A percentile compares a stretch with the other conserved stretches of the same genome.
phyloP scores from a whole-genome alignment of 2,113 vertebrate genomes.

The Seriola aureovittata region DNA sequence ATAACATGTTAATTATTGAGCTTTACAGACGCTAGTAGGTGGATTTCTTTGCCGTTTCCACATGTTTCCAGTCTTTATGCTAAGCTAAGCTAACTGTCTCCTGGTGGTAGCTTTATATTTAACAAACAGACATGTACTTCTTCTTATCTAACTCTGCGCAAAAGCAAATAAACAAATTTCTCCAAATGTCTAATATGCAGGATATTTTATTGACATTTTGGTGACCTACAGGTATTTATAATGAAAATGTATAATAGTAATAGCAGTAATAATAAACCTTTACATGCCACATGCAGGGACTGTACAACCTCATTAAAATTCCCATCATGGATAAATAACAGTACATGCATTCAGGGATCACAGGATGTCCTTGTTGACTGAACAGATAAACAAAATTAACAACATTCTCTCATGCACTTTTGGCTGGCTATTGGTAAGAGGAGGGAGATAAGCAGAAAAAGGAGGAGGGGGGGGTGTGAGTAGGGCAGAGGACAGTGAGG shows the following conservation, averaged over 20 bases:
- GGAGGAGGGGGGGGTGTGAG: slow-evolving; percentile 20
- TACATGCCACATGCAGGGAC: slow-evolving; percentile 76
- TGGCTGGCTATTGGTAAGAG: slow-evolving; percentile 7
- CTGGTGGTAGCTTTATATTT: background rate
- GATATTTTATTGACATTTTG: slow-evolving; percentile 9
- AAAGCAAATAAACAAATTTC: background rate
- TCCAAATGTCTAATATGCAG: background rate
- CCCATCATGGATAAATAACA: slow-evolving; percentile 23
- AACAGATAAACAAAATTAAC: slow-evolving; percentile 15
- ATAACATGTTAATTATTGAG: background rate
- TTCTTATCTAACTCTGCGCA: background rate
- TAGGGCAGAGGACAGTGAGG: slow-evolving; percentile 36
- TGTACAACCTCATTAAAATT: slow-evolving; percentile 14
- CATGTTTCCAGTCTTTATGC: background rate
- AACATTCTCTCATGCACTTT: slow-evolving; percentile 73
- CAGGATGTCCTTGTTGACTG: slow-evolving; percentile 7
- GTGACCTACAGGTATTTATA: background rate
- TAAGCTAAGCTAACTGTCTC: background rate
- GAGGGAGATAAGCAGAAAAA: slow-evolving; percentile 26
- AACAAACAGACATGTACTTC: background rate
- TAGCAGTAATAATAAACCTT: background rate
- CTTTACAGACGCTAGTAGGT: background rate
- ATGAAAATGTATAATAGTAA: background rate
- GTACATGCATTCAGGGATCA: slow-evolving; percentile 60
- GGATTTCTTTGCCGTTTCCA: background rate